phyloP scores from a whole-genome alignment of 53 echinoderm and acorn worm species.

The Crossaster papposus region DNA sequence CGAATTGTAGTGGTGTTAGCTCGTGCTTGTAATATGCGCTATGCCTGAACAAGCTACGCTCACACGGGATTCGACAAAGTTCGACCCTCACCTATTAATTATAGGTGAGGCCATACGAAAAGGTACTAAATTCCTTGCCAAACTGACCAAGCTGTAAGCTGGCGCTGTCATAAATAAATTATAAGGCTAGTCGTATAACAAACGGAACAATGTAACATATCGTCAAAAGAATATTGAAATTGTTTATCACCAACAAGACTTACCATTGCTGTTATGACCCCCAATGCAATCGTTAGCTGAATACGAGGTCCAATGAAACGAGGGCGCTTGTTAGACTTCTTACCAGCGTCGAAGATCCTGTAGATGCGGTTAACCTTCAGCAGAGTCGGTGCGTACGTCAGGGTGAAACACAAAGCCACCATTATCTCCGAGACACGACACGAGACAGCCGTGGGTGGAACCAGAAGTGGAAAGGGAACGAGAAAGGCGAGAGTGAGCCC shows the following conservation, averaged over 20 bases:
- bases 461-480: constrained; percentile 39
- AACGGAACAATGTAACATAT: too few relatives aligned
- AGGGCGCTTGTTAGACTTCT: constrained; percentile 63
- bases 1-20: too few relatives aligned
- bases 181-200: too few relatives aligned
- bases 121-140: too few relatives aligned
- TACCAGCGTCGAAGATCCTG: constrained; percentile 63
- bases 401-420: constrained; percentile 51
- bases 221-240: too few relatives aligned
- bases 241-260: not conserved
- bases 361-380: constrained; percentile 64
- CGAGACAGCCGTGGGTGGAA: constrained; percentile 44
- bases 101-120: too few relatives aligned
- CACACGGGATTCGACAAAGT: too few relatives aligned
- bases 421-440: constrained; percentile 41
- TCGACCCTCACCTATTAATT: too few relatives aligned
- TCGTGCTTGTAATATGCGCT: too few relatives aligned
- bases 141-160: too few relatives aligned
- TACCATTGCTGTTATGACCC: constrained; percentile 27
- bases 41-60: too few relatives aligned
- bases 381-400: constrained; percentile 66
- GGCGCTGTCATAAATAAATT: too few relatives aligned
- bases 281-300: constrained; percentile 33
- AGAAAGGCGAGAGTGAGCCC: constrained; percentile 55
- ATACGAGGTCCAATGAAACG: constrained; percentile 42